Evolutionary conservation across 2,113 vertebrate species (phyloP).

Genomic region (Meleagris gallopavo): DNA sequence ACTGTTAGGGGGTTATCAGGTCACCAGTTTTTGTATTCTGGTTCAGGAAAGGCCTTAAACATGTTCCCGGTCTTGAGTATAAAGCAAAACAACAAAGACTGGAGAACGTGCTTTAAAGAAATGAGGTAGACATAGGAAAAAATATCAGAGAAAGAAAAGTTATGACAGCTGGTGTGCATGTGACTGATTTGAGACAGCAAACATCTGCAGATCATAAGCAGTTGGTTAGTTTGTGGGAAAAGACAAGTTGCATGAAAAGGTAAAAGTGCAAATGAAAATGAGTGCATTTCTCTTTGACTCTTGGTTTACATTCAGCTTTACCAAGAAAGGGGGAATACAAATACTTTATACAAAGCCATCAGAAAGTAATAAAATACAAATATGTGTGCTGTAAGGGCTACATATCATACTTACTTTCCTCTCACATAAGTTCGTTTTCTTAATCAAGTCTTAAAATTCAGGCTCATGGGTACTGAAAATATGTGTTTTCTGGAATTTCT

Average conservation of each 20-base stretch:
- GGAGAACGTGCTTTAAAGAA: slow-evolving; percentile 1
- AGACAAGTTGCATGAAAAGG: not conserved
- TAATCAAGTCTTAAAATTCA: not conserved
- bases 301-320: not conserved
- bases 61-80: not conserved
- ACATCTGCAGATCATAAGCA: not conserved
- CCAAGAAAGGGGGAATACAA: not conserved
- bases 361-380: not conserved
- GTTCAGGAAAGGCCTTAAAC: slow-evolving; percentile 43
- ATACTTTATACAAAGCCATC: not conserved
- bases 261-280: not conserved
- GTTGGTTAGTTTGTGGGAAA: not conserved
- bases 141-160: not conserved
- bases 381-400: not conserved
- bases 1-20: not conserved
- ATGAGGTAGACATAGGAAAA: not conserved
- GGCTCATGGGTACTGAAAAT: not conserved
- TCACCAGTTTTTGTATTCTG: not conserved
- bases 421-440: not conserved
- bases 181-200: not conserved
- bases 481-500: not conserved
- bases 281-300: not conserved
- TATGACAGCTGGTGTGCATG: not conserved
- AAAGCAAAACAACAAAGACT: slow-evolving; percentile 22
- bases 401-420: not conserved